phyloP scores from a whole-genome alignment of 92 coral and sea anemone species.

The Epizoanthus stellaris region DNA sequence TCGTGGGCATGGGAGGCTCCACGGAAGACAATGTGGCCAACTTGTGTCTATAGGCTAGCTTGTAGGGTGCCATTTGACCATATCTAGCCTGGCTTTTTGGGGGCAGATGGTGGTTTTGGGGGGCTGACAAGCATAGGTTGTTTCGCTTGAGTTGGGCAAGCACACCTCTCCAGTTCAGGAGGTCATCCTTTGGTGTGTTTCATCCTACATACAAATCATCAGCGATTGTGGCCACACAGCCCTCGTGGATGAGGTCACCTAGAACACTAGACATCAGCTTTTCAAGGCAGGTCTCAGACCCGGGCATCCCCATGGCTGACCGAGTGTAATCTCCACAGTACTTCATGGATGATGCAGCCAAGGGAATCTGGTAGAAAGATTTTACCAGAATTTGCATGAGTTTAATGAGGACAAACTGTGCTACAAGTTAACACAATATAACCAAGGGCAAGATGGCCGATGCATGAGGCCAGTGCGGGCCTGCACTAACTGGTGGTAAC shows the following conservation, averaged over 20 bases:
- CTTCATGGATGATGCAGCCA: constrained; percentile 31
- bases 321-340: constrained; percentile 34
- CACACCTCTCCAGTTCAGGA: constrained; percentile 40
- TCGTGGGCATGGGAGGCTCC: constrained; percentile 26
- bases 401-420: too few relatives aligned
- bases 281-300: constrained; percentile 46
- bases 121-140: constrained; percentile 45
- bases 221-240: constrained; percentile 17
- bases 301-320: constrained; percentile 61
- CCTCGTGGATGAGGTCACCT: constrained; percentile 52
- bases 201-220: constrained; percentile 39
- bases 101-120: constrained; percentile 55
- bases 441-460: too few relatives aligned
- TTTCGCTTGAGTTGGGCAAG: constrained; percentile 37
- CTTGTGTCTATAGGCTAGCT: constrained; percentile 29
- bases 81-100: background rate
- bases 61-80: constrained; percentile 49
- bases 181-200: constrained; percentile 21
- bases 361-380: constrained; percentile 63
- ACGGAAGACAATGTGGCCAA: constrained; percentile 43
- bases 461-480: too few relatives aligned
- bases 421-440: too few relatives aligned
- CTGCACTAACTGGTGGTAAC: too few relatives aligned
- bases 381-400: constrained; percentile 14
- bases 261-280: constrained; percentile 45